Evolutionary conservation across 1,140 invertebrate genomes (phyloP).

Genomic region (Pachypsylla venusta): DNA sequence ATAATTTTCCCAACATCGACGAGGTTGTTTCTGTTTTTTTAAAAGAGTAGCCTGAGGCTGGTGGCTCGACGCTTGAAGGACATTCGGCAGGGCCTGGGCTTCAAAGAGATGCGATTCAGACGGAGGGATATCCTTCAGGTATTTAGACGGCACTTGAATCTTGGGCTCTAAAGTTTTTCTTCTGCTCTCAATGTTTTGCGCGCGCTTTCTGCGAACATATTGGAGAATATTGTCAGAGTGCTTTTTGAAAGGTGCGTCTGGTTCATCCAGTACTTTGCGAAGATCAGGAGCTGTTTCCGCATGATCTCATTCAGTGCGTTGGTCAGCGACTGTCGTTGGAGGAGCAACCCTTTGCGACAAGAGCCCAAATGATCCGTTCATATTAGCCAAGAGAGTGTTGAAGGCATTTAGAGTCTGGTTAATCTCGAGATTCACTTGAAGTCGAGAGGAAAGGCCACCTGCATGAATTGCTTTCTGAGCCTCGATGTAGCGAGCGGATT

Average conservation of each 20-base stretch:
- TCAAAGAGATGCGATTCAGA: not conserved
- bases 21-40: not conserved
- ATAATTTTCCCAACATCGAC: not conserved
- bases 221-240: not conserved
- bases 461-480: constrained; percentile 24
- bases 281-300: not conserved
- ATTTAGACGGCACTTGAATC: not conserved
- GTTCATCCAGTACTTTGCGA: not conserved
- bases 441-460: not conserved
- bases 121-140: not conserved
- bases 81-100: not conserved
- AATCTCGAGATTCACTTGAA: not conserved
- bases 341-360: not conserved
- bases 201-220: not conserved
- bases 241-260: not conserved
- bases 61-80: not conserved
- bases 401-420: not conserved
- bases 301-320: not conserved
- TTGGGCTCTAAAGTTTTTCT: not conserved
- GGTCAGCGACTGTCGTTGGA: not conserved
- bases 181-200: not conserved
- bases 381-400: not conserved
- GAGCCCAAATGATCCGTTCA: not conserved
- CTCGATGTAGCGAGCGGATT: constrained; percentile 22
- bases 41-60: not conserved